Base-by-base conservation (phyloP, 1,140 invertebrate species). In the Stegodyphus mimosarum region DNA sequence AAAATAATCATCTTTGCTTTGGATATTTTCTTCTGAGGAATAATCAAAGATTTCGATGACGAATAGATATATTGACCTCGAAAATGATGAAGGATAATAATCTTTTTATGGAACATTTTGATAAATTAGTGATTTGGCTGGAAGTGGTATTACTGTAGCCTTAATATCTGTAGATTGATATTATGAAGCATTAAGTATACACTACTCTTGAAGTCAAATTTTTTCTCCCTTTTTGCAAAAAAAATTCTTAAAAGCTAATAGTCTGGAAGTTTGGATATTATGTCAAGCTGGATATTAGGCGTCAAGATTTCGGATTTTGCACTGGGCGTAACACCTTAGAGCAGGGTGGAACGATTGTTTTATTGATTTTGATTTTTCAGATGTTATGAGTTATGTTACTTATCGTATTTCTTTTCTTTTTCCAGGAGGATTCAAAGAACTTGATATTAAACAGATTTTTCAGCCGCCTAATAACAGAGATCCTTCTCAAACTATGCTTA, bases 361-460 rank as follows among this genome's bases (percentile, higher is more conserved):
- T 2, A 60, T 2, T 60, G 9, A 60, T 60, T 60, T 60, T 10
- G 15, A 60, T 60, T 60, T 10, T 60, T 10, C 2, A 5, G 15
- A 2, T 10, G 15, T 60, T 2, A 2, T 60, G 9, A 10, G 15
- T 10, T 10, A 60, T 10, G 5, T 60, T 60, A 60, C 15, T 10
- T 60, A 60, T 60, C 15, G 0, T 15, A 15, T 50, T 77, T 53
- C 70, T 49, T 63, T 49, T 7, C 49, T 80, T 49, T 73, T 64
- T 83, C n/a, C 49, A 84, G 81, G 64, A 55, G 72, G 81, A 6
- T 84, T 84, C n/a, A 84, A 70, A 50, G 81, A 17, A 11, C n/a
- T 84, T 13, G 73, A 84, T 84, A 18, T 33, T 17, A 49, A 18
- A 49, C 7, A 75, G 13, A 11, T 74, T 7, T 69, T 84, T 10